These are phyloP conservation scores for Pteropus rufus DNA, from an alignment of 2,797 vertebrate genomes.

Conservation along the genomic window DNA sequence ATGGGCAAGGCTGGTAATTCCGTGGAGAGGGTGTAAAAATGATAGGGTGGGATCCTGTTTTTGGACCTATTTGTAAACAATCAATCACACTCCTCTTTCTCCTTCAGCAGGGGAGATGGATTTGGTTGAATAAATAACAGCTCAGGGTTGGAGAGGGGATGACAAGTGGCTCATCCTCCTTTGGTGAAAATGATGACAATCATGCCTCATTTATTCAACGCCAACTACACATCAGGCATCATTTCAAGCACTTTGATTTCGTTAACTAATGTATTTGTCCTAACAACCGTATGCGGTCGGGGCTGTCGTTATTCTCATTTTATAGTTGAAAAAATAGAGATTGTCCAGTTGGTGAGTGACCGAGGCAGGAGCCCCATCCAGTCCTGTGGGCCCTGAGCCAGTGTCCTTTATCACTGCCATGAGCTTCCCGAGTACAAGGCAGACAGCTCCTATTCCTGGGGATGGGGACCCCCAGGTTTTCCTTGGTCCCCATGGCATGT, in stretches of 20 bases:
- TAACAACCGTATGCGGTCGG: background rate
- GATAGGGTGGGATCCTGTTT: background rate
- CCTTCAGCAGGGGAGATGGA: background rate
- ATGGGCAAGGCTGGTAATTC: background rate
- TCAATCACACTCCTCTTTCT: background rate
- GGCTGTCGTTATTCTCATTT: background rate
- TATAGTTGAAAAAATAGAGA: background rate
- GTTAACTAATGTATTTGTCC: background rate
- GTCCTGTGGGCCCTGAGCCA: background rate
- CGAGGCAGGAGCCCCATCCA: background rate
- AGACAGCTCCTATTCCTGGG: background rate
- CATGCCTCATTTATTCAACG: background rate
- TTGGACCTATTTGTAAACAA: background rate
- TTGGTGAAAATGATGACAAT: background rate
- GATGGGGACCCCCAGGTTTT: background rate
- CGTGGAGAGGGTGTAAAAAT: background rate
- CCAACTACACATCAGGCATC: background rate
- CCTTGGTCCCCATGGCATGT: background rate
- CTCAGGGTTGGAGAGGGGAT: background rate
- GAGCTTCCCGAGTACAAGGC: background rate
- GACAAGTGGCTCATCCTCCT: background rate
- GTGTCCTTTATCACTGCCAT: background rate
- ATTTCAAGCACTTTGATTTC: background rate
- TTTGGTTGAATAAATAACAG: background rate
- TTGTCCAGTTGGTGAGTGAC: background rate